Conservation (phyloP, 2,113 vertebrate genomes). For the Salvelinus sp. region DNA sequence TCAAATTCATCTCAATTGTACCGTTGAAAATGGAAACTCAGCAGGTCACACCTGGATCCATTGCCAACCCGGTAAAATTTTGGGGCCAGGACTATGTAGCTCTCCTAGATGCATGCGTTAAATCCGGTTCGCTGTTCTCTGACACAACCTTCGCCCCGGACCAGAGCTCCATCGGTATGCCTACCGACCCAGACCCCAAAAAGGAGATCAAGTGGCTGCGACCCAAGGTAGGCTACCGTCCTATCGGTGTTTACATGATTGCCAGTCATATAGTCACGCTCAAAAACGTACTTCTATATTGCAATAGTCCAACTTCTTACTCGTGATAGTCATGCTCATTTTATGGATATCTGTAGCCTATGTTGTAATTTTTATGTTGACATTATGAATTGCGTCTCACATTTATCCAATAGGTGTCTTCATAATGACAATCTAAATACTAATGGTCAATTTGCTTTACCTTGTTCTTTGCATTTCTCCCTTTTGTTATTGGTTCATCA, state of each 20-base stretch:
- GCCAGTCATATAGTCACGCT: no score
- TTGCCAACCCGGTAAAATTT: conserved; percentile 67
- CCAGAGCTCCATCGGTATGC: conserved; percentile 68
- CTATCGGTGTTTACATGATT: background rate
- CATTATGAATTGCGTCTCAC: no score
- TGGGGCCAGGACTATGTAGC: conserved; percentile 51
- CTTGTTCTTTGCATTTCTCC: no score
- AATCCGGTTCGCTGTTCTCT: conserved; percentile 57
- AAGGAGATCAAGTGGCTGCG: conserved; percentile 70
- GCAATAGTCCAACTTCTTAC: no score
- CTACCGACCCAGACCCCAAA: conserved; percentile 66
- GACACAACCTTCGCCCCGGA: conserved; percentile 70
- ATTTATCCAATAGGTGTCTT: no score
- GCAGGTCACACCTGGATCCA: conserved; percentile 51
- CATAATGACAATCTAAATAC: no score
- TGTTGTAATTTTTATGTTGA: no score
- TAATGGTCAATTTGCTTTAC: no score
- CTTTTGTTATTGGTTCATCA: no score
- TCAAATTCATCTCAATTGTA: background rate
- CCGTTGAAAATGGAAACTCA: conserved; percentile 43
- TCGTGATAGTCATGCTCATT: no score
- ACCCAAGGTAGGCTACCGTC: conserved; percentile 63
- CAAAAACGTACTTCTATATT: no score
- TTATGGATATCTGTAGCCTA: no score
- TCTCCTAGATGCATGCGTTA: conserved; percentile 54